phyloP scores from a whole-genome alignment of 2,888 invertebrate genomes.

The Phlogophora meticulosa region DNA sequence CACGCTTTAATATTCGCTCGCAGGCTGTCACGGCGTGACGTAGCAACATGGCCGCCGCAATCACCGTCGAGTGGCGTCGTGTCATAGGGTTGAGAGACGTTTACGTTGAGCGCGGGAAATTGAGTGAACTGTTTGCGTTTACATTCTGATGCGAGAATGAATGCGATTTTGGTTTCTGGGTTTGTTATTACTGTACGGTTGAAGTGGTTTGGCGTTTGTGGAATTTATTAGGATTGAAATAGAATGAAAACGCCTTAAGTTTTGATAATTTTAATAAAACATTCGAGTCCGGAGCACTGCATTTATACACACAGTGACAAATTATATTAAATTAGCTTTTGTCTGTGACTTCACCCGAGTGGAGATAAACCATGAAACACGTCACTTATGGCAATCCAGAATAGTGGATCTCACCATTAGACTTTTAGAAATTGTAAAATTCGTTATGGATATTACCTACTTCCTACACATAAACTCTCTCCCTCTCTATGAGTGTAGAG shows the following conservation, averaged over 20 bases:
- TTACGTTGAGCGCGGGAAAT: conserved; percentile 60
- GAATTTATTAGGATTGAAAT: not conserved
- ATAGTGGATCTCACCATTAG: no score
- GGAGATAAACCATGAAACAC: no score
- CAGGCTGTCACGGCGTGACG: conserved; percentile 71
- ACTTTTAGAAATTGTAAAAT: no score
- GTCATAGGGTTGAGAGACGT: conserved; percentile 61
- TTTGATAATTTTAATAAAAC: no score
- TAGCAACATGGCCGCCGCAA: conserved; percentile 75
- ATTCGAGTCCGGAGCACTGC: no score
- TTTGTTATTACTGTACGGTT: conserved; percentile 17
- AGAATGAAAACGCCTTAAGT: no score
- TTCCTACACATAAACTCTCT: no score
- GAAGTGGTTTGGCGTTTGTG: not conserved
- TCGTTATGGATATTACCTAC: not conserved
- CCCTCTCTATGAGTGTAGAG: no score
- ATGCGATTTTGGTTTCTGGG: conserved; percentile 29
- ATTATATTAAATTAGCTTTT: no score
- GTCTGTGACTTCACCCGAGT: not conserved
- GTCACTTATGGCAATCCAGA: no score
- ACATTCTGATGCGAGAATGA: conserved; percentile 43
- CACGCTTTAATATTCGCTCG: conserved; percentile 68
- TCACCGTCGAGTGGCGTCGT: conserved; percentile 65
- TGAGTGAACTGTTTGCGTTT: conserved; percentile 53
- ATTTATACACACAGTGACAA: no score